Evolutionary conservation across 2,888 invertebrate species (phyloP).

Genomic region (Xylota segnis): DNA sequence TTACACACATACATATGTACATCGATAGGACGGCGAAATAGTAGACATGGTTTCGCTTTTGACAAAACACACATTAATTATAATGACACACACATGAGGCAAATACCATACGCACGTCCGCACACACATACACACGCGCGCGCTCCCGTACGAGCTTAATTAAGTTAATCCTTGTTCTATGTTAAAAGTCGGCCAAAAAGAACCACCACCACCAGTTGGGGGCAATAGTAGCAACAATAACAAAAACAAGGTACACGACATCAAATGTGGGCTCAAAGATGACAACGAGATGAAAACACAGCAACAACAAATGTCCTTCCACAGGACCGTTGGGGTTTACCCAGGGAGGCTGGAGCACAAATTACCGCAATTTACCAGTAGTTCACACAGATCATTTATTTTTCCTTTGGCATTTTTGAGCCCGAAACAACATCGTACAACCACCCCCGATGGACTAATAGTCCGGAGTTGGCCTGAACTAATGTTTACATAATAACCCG

Average conservation of each 20-base stretch:
- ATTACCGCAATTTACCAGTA: conserved; percentile 73
- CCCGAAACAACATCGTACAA: conserved; percentile 59
- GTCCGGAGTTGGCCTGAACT: conserved; percentile 70
- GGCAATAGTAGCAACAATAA: conserved; percentile 15
- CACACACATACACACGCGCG: neutral
- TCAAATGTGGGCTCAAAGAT: conserved; percentile 47
- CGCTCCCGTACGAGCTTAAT: conserved; percentile 41
- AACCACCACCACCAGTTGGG: conserved; percentile 8
- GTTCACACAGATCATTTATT: conserved; percentile 76
- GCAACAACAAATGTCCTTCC: conserved; percentile 55
- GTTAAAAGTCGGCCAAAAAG: conserved; percentile 13
- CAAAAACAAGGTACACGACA: conserved; percentile 29
- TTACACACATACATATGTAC: neutral
- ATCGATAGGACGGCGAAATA: neutral
- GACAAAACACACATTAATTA: conserved; percentile 56
- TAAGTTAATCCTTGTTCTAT: conserved; percentile 40
- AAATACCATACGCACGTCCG: neutral
- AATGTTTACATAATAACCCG: conserved; percentile 76
- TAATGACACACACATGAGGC: conserved; percentile 30
- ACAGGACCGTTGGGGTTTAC: conserved; percentile 42
- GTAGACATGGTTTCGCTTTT: conserved; percentile 48
- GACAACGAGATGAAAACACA: conserved; percentile 63
- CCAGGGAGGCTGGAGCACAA: conserved; percentile 52
- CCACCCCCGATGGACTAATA: conserved; percentile 73
- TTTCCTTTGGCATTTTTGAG: conserved; percentile 73